Evolutionary conservation across 2,113 vertebrate species (phyloP).

Genomic region (Tragelaphus buxtoni): DNA sequence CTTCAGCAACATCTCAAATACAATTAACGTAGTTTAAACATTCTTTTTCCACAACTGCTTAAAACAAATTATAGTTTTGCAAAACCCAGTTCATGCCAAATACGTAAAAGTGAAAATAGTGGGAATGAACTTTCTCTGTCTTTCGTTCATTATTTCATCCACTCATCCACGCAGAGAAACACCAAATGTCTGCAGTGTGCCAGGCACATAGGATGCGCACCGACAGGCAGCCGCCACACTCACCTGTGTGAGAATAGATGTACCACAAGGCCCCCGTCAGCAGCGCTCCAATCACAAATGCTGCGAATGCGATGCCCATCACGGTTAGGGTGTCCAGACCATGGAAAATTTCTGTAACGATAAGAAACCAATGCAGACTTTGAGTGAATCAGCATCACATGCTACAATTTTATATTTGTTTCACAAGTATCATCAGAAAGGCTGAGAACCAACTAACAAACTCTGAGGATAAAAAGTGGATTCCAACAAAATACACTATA

Average conservation of each 20-base stretch:
- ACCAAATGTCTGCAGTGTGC: rapidly evolving
- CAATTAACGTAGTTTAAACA: not conserved
- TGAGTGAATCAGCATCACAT: not conserved
- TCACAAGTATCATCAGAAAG: not conserved
- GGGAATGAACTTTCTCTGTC: not conserved
- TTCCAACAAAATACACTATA: not conserved
- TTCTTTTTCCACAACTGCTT: not conserved
- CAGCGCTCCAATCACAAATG: constrained; percentile 94
- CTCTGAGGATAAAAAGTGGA: not conserved
- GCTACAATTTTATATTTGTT: not conserved
- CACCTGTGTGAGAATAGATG: constrained; percentile 97
- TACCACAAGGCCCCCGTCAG: constrained; percentile 96
- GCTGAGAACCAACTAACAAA: not conserved
- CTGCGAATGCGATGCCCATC: constrained; percentile 96
- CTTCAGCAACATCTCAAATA: not conserved
- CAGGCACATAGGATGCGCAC: not conserved
- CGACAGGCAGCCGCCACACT: not conserved
- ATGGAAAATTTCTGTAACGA: constrained; percentile 80
- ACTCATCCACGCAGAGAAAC: not conserved
- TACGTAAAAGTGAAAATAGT: not conserved
- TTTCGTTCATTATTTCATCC: not conserved
- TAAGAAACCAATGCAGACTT: not conserved
- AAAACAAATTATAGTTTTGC: not conserved
- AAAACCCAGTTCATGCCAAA: not conserved
- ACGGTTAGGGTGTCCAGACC: constrained; percentile 92